Base-by-base conservation (phyloP, 2,797 vertebrate species). In the Sebastes goodei region DNA sequence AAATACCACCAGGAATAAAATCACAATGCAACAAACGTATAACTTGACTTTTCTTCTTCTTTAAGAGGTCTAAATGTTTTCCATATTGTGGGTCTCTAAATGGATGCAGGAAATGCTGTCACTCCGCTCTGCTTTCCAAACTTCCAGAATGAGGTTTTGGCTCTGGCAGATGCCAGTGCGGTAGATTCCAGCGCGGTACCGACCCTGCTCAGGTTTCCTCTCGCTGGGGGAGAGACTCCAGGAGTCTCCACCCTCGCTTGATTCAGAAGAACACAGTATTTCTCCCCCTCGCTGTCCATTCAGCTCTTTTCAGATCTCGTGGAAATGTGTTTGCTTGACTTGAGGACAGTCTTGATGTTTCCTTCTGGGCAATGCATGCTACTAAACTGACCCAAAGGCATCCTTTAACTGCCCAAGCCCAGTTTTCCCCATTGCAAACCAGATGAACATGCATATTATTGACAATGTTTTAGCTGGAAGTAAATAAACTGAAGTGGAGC, bases 71-170 rank as follows among this genome's bases (percentile, higher is more conserved):
- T 74, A 85, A 92, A 94, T 92, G 83, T 91, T 92, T 94, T 94
- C 89, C 90, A 93, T 91, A 93, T 84, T 93, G 93, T 81, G 88
- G 88, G 83, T 71, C 83, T 88, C 83, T 86, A 88, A 93, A 93
- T 93, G 89, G 91, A 93, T 89, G 91, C 94, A 95, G 94, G 93
- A 95, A 94, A 94, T 93, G 92, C 92, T 94, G 90, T 93, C 93
- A 92, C 92, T 89, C 74, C 80, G 66, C 89, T 93, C 72, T 80
- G 91, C 92, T 91, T 89, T 92, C 83, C 86, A 94, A 94, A 93
- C 94, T 91, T 83, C 88, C 92, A 91, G 84, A 89, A 81, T 90
- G 86, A 90, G 94, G 91, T 85, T 95, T 78, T 80, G 83, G 90
- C 89, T 92, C 6, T 25, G 21, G 72, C 80, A 70, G 86, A 92